Conservation (phyloP, 1,140 invertebrate species). For the Neodiprion pinetum region DNA sequence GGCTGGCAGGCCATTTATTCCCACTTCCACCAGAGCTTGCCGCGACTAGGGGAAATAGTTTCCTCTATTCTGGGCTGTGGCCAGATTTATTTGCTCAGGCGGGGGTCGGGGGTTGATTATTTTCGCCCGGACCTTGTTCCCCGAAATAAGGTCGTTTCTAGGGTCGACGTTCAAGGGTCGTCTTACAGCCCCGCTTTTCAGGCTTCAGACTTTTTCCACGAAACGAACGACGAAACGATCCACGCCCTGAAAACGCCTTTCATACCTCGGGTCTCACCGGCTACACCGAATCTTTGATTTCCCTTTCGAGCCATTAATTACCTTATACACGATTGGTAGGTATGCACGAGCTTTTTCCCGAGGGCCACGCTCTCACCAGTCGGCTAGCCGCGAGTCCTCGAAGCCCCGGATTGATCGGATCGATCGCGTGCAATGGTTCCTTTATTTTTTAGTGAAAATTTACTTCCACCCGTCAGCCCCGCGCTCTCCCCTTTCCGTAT, state of each 20-base stretch:
- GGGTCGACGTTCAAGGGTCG: neutral
- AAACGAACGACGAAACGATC: neutral
- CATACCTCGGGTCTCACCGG: neutral
- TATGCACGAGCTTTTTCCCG: too few relatives aligned
- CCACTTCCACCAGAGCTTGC: conserved; percentile 26
- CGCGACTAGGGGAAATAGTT: conserved; percentile 33
- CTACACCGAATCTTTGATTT: neutral
- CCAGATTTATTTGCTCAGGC: conserved; percentile 35
- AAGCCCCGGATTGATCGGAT: too few relatives aligned
- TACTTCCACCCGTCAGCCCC: neutral
- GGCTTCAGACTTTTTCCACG: neutral
- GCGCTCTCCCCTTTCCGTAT: neutral
- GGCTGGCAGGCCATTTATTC: conserved; percentile 39
- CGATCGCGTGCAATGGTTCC: neutral
- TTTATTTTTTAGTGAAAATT: too few relatives aligned
- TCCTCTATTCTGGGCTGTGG: conserved; percentile 27
- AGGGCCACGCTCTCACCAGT: too few relatives aligned
- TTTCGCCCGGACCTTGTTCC: conserved; percentile 22
- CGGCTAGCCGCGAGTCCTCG: too few relatives aligned
- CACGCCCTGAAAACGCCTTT: neutral
- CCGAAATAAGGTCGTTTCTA: neutral
- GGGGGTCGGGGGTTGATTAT: conserved; percentile 30
- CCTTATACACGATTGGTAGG: too few relatives aligned
- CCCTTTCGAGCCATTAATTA: too few relatives aligned
- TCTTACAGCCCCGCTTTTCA: neutral